Evolutionary conservation across 53 echinoderm and acorn worm genomes (phyloP), one percentile per base, ranked within the genome.

Genomic region (Stichopus horrens): DNA sequence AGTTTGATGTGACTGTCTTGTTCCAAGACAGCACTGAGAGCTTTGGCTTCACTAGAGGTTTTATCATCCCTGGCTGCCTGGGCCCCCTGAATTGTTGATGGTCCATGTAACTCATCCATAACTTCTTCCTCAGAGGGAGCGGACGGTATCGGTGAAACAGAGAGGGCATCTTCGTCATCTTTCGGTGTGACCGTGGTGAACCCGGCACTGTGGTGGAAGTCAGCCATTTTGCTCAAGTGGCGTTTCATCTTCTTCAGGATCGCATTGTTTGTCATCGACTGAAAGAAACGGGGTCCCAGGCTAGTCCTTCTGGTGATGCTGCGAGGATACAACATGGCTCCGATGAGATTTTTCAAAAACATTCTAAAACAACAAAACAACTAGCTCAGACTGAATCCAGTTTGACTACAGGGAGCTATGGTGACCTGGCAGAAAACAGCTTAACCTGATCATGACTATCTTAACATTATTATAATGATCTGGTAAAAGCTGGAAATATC

Each of bases 181-280:
- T 75, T 87, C 5, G 83, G 60, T 57, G 85, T 75, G 10, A 79
- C 66, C 16, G 83, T 88, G 68, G 89, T 94, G 54, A 80, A 89
- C 73, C 95, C 92, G 71, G 92, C 89, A 73, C 88, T 90, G 76
- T 97, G 95, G 90, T 97, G 97, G 68, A 84, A 94, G 91, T 97
- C 97, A 4, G 94, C 95, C 0, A 88, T 89, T 66, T 86, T 88
- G 5, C 86, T 68, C 14, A 97, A 92, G 52, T 91, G 82, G 6
- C 88, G 90, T 75, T 97, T 97, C 10, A 95, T 91, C 63, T 83
- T 79, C 90, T 92, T 97, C 86, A 92, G 57, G 89, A 94, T 91
- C 11, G 97, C 68, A 11, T 88, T 65, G 74, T 97, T 92, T 37
- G 88, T 77, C 19, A 88, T 67, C 58, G 92, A 90, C 53, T 89